Base-by-base conservation (phyloP, 2,888 invertebrate species). In the Philaethria dido region DNA sequence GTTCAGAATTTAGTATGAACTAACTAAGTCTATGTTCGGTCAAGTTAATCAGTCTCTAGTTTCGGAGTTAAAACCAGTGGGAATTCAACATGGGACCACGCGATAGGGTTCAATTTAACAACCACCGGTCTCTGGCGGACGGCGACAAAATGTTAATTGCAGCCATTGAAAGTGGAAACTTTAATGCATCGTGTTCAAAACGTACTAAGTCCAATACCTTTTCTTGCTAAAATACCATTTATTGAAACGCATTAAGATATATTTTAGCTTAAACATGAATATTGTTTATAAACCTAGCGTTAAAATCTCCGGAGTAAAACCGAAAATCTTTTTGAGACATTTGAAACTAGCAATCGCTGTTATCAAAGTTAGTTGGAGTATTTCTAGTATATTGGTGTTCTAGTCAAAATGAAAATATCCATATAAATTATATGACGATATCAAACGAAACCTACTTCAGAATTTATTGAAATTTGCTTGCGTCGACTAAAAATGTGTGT, bases 141-240 rank as follows among this genome's bases (percentile, higher is more conserved):
- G 71, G 73, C 75, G 74, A 72, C 76, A 75, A 76, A 75, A 76
- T 75, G 75, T 76, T 77, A 76, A 76, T 77, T 77, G 77, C 75
- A 68, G 72, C 74, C 72, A 75, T 77, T 76, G 74, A 75, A 74
- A 76, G 69, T 70, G 74, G 75, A 74, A 77, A 75, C 75, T 76
- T 75, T 71, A 68, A 69, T 66, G 64, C 66, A 59, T 59, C 29
- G 44, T 33, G 63, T 55, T 42, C 67, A 67, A 70, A 66, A 69
- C 54, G 66, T 68, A 55, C 48, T 22, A 69, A 66, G 66, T 68
- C 33, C 50, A 50, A 25, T 42, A n/a, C 16, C 39, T 29, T 57
- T 33, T 57, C 16, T 55, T 29, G 60, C 54, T 39, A 72, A 68
- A 64, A 16, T 60, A 36, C 62, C 54, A 45, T 59, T 61, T 72